These are phyloP conservation scores for Melipona beecheii DNA, from an alignment of 2,888 invertebrate genomes.

Conservation along the genomic window DNA sequence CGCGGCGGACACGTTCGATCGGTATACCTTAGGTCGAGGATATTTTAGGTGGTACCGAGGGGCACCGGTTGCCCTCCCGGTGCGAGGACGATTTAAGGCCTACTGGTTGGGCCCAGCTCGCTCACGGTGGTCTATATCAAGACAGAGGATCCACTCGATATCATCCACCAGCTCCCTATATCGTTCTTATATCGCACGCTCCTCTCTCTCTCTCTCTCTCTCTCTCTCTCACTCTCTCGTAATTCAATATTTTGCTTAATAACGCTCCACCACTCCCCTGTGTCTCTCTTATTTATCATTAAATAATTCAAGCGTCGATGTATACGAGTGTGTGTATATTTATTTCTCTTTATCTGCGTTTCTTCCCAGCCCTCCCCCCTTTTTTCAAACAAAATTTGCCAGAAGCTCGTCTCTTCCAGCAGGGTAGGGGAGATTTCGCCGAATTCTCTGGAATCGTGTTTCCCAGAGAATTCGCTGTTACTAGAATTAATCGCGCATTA, in stretches of 20 bases:
- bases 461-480: slow-evolving; percentile 8
- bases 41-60: slow-evolving; percentile 78
- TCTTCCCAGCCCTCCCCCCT: no score
- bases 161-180: slow-evolving; percentile 60
- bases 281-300: slow-evolving; percentile 35
- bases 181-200: slow-evolving; percentile 55
- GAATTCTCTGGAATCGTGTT: slow-evolving; percentile 34
- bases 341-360: not conserved
- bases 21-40: slow-evolving; percentile 73
- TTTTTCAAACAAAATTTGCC: not conserved
- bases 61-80: slow-evolving; percentile 78
- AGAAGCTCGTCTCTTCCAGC: not conserved
- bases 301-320: not conserved
- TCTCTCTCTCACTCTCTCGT: slow-evolving; percentile 29
- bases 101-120: slow-evolving; percentile 76
- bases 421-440: not conserved
- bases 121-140: slow-evolving; percentile 79
- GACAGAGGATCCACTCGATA: slow-evolving; percentile 76
- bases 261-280: slow-evolving; percentile 1
- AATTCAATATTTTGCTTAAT: slow-evolving; percentile 59
- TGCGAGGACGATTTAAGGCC: slow-evolving; percentile 82
- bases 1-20: slow-evolving; percentile 72
- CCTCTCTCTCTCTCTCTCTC: slow-evolving; percentile 24
- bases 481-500: slow-evolving; percentile 44
- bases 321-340: no score